These are phyloP conservation scores for Megaceryle alcyon DNA, from an alignment of 2,797 vertebrate species.

Conservation along the genomic window DNA sequence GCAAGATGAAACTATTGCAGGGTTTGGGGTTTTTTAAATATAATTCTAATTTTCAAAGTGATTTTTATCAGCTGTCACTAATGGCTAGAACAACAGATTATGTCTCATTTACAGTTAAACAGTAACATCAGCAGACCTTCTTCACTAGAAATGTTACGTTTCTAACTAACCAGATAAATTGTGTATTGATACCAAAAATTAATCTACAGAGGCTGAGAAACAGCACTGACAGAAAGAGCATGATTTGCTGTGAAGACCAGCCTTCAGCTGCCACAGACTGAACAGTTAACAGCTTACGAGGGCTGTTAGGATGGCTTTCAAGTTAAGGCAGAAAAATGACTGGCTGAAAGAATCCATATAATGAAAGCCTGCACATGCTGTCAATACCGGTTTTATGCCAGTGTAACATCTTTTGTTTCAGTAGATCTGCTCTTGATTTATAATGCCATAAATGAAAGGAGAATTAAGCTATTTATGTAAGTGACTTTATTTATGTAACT, in stretches of 20 bases:
- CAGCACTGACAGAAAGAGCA: background rate
- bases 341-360: background rate
- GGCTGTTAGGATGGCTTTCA: background rate
- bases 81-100: background rate
- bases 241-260: background rate
- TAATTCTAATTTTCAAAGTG: background rate
- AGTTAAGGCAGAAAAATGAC: slow-evolving; percentile 7
- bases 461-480: slow-evolving; percentile 73
- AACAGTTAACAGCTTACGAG: background rate
- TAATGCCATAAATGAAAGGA: slow-evolving; percentile 56
- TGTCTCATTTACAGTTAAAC: background rate
- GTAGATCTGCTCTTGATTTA: slow-evolving; percentile 49
- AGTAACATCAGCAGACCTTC: background rate
- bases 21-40: background rate
- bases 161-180: background rate
- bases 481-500: slow-evolving; percentile 70
- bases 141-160: background rate
- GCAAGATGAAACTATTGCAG: background rate
- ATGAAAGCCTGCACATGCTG: background rate
- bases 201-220: background rate
- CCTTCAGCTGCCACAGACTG: background rate
- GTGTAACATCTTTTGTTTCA: slow-evolving; percentile 28
- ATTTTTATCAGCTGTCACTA: background rate
- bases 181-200: background rate
- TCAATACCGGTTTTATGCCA: background rate